Evolutionary conservation across 2,797 vertebrate species (phyloP).

Genomic region (Coracias cyanogaster): DNA sequence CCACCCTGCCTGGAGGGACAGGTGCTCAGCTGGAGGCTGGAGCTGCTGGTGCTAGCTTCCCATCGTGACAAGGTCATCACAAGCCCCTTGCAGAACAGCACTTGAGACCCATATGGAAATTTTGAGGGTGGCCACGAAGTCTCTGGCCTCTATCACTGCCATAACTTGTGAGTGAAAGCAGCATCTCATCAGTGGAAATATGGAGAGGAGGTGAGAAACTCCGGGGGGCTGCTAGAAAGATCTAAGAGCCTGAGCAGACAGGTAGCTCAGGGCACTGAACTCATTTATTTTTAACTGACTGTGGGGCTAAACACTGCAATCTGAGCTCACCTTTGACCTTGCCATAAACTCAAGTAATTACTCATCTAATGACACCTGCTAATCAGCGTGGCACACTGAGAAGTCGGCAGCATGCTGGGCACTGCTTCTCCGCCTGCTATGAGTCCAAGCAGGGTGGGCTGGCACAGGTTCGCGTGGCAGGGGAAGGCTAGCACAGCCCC

Average conservation of each 20-base stretch:
- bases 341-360: neutral
- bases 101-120: neutral
- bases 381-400: fast-evolving
- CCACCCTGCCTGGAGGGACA: neutral
- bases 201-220: neutral
- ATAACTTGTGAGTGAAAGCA: neutral
- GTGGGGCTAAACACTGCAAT: neutral
- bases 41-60: neutral
- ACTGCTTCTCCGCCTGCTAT: neutral
- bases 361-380: neutral
- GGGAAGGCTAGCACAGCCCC: neutral
- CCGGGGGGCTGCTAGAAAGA: neutral
- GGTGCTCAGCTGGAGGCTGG: neutral
- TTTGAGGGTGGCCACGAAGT: neutral
- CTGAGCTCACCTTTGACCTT: neutral
- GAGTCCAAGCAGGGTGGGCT: neutral
- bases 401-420: fast-evolving
- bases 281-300: neutral
- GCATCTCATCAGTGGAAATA: neutral
- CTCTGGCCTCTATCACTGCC: neutral
- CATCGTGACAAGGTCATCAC: fast-evolving
- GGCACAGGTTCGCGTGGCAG: neutral
- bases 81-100: neutral
- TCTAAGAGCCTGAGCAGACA: neutral
- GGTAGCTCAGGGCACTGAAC: neutral